Percentiles rank a stretch among this genome's conserved stretches.
These are phyloP conservation scores for Lypha dubia DNA, from an alignment of 2,888 invertebrate species.

Conservation along the genomic window DNA sequence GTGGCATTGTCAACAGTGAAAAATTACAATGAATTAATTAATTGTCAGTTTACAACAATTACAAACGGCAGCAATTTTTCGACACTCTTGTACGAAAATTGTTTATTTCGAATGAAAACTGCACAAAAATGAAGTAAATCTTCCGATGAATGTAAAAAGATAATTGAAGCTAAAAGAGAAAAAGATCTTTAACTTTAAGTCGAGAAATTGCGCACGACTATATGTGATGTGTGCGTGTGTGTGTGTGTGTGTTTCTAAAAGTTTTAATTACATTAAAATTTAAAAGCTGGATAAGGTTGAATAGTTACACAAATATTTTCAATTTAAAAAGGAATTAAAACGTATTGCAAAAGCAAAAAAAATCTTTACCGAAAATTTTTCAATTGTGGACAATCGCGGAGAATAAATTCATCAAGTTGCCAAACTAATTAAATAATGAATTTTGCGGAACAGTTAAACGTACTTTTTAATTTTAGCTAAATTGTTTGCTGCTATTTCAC, in stretches of 20 bases:
- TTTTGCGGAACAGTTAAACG: not conserved
- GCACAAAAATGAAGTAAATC: slow-evolving; percentile 42
- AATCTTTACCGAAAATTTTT: not conserved
- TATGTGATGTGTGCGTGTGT: not conserved
- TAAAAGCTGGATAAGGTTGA: slow-evolving; percentile 1
- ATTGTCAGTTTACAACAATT: slow-evolving; percentile 71
- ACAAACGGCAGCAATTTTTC: slow-evolving; percentile 69
- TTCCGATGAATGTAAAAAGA: slow-evolving; percentile 48
- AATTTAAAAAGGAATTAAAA: not conserved
- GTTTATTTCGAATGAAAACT: slow-evolving; percentile 35
- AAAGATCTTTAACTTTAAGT: slow-evolving; percentile 36
- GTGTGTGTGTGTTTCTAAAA: not conserved
- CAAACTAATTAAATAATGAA: not conserved
- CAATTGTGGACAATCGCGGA: not conserved
- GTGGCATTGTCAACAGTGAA: slow-evolving; percentile 71
- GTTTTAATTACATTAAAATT: slow-evolving; percentile 13
- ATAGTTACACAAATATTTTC: slow-evolving; percentile 18
- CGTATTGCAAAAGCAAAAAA: not conserved
- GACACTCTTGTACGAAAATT: slow-evolving; percentile 61
- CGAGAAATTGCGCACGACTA: not conserved
- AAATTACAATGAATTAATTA: slow-evolving; percentile 74
- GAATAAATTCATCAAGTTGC: not conserved
- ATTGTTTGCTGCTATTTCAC: no score
- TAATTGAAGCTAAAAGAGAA: slow-evolving; percentile 31
- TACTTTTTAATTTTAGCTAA: no score